Percentiles rank a stretch among this genome's conserved stretches.
Conservation (phyloP, 2,797 vertebrate genomes). For the Threskiornis aethiopicus region DNA sequence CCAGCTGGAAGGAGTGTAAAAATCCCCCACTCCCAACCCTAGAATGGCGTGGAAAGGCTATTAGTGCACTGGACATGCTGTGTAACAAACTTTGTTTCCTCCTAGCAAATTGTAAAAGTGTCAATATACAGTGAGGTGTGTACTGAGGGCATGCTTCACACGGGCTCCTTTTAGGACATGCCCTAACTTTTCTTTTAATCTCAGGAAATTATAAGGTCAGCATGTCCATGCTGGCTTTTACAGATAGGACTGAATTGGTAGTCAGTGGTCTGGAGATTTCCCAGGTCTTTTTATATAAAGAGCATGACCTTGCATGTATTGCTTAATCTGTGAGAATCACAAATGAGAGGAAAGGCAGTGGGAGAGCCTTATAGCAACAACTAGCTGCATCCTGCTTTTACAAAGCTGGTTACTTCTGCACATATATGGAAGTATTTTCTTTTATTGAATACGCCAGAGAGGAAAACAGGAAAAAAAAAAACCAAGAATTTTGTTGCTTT, state of each 20-base stretch:
- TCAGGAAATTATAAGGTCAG: not conserved
- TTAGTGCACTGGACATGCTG: not conserved
- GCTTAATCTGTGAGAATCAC: not conserved
- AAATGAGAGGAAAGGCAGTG: not conserved
- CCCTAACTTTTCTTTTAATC: not conserved
- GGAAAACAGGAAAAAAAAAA: not conserved
- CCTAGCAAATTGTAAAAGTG: not conserved
- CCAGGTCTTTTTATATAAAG: not conserved
- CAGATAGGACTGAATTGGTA: not conserved
- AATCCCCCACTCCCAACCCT: not conserved
- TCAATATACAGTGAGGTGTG: not conserved
- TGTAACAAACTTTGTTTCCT: not conserved
- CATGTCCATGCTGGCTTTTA: not conserved
- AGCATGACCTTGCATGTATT: not conserved
- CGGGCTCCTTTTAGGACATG: not conserved
- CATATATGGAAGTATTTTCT: not conserved
- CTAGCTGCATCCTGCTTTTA: not conserved
- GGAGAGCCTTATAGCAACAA: not conserved
- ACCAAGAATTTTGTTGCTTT: not conserved
- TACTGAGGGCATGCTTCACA: not conserved
- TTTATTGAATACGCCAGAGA: not conserved
- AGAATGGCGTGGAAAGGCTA: not conserved
- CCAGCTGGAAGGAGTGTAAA: not conserved
- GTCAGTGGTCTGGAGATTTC: not conserved
- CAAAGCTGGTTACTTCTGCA: not conserved